Conservation (phyloP, 2,797 vertebrate genomes). For the Nannoperca australis region DNA sequence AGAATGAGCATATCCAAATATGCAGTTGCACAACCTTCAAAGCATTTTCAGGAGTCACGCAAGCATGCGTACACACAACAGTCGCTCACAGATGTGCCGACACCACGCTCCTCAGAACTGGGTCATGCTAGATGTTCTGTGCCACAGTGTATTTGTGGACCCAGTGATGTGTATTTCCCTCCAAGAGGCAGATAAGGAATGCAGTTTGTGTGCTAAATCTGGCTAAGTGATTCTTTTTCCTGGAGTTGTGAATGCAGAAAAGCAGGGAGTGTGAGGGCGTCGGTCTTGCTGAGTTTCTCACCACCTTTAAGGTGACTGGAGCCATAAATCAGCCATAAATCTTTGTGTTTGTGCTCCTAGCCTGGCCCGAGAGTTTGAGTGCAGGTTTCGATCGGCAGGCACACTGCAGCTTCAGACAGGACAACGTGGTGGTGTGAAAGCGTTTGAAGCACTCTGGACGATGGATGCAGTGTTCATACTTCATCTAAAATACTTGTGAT, state of each 20-base stretch:
- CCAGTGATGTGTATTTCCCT: conserved; percentile 36
- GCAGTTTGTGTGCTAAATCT: conserved; percentile 22
- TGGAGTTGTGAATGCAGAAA: conserved; percentile 28
- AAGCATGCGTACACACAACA: conserved; percentile 2
- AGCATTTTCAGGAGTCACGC: conserved; percentile 49
- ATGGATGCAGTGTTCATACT: neutral
- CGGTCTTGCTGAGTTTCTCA: conserved; percentile 34
- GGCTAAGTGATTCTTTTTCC: conserved; percentile 17
- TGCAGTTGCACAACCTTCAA: conserved; percentile 66
- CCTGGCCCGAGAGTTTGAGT: conserved; percentile 14
- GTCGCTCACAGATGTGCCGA: conserved; percentile 43
- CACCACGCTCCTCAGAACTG: conserved; percentile 51
- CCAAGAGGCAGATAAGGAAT: conserved; percentile 45
- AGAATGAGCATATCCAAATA: conserved; percentile 52
- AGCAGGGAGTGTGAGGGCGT: conserved; percentile 16
- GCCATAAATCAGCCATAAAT: conserved; percentile 59
- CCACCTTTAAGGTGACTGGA: conserved; percentile 31
- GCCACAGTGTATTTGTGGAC: conserved; percentile 56
- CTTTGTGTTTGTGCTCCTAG: conserved; percentile 19
- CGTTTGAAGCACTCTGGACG: neutral
- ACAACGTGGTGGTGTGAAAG: conserved; percentile 2
- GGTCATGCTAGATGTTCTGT: conserved; percentile 55
- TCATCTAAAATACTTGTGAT: neutral
- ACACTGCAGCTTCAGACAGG: conserved; percentile 12
- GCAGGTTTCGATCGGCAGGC: conserved; percentile 28